Evolutionary conservation across 2,797 vertebrate genomes (phyloP), one percentile per base, ranked within the genome.

Genomic region (Danio aesculapii): DNA sequence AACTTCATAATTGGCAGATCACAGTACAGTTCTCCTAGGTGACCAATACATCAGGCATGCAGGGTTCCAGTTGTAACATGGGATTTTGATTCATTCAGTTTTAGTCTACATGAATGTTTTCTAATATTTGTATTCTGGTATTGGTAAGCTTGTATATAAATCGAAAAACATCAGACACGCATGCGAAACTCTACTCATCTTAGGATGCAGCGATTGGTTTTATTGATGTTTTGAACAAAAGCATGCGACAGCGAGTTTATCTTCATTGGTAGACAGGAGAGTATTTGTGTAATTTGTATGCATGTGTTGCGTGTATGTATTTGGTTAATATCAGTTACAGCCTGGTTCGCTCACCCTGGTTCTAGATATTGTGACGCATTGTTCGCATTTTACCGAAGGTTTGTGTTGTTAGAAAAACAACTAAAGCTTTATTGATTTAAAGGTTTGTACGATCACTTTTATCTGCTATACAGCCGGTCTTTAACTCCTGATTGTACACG

Each of bases 221-320:
- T 90, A 89, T 90, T 81, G 88, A 85, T 88, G 89, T 92, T 91
- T 89, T 82, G 86, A 89, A 82, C 84, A 84, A 86, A 72, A 69
- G 93, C 93, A 93, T 94, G 92, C 88, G 85, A 82, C 87, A 77
- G 59, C 67, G 39, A 58, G 83, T 7, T 50, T 82, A 75, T 55
- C 84, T 83, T 81, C 84, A 79, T 82, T 50, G 77, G 77, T 84
- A 49, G 73, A 85, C 64, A 46, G 81, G 66, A 57, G 78, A 72
- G 47, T 61, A 83, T 83, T 72, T 86, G 82, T 89, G 71, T 78
- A 77, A 84, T 85, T 85, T 70, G 78, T 88, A 86, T 90, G 92
- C 91, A 93, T 91, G 90, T 88, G 88, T 17, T 80, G 75, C 67
- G 52, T 79, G 83, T 83, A 76, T 85, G 77, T 89, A 77, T 74